Conservation (phyloP, 2,888 invertebrate species). For the Ormyrus labotus region DNA sequence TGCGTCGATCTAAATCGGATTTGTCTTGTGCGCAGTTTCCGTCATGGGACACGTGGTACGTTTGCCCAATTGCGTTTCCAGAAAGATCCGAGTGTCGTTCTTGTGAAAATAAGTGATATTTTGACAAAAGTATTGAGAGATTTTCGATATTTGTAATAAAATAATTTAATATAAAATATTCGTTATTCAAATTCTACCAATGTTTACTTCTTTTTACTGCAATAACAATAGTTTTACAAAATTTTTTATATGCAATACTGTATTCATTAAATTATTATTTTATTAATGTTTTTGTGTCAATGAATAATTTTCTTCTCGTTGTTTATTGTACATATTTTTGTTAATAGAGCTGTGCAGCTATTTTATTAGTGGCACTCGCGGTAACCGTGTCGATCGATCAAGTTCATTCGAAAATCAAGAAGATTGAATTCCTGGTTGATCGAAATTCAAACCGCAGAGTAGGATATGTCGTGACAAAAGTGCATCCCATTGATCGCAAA, state of each 20-base stretch:
- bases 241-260: neutral
- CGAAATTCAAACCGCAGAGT: constrained; percentile 56
- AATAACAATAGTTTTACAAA: neutral
- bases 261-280: neutral
- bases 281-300: neutral
- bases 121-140: too few relatives aligned
- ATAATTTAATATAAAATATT: too few relatives aligned
- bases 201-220: constrained; percentile 9
- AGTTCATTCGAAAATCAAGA: constrained; percentile 57
- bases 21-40: constrained; percentile 18
- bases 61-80: constrained; percentile 30
- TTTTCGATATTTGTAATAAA: too few relatives aligned
- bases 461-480: constrained; percentile 61
- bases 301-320: neutral
- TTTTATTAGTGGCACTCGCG: constrained; percentile 57
- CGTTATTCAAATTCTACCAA: neutral
- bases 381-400: constrained; percentile 41
- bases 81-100: too few relatives aligned
- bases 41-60: constrained; percentile 69
- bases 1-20: neutral
- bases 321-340: constrained; percentile 3
- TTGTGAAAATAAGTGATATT: too few relatives aligned
- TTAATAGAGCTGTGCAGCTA: constrained; percentile 58
- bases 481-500: constrained; percentile 58
- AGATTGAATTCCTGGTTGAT: constrained; percentile 58